Base-by-base conservation (phyloP, 2,888 invertebrate genomes). In the Campoplex nolae region DNA sequence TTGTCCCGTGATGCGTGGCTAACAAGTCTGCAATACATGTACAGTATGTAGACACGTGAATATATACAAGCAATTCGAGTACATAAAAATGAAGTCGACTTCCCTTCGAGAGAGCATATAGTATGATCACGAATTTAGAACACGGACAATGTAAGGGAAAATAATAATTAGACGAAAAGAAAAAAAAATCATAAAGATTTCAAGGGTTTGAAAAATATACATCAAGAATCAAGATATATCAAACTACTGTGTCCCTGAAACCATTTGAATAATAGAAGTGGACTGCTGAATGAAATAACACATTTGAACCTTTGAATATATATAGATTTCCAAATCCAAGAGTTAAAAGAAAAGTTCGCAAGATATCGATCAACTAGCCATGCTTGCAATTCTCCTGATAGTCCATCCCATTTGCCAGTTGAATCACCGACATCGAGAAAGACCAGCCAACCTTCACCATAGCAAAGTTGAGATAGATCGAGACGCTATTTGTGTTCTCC, bases 351-450 rank as follows among this genome's bases (percentile, higher is more conserved):
- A 70, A 73, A 68, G 76, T 81, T 68, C 35, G 73, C 54, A 58
- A 80, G 80, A 51, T 68, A 77, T 86, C 80, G 76, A 77, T 73
- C 83, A 86, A 73, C 76, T 73, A 80, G 80, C 71, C 32, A 84
- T 68, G 71, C 80, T 67, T 2, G 83, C 45, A 73, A 48, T 76
- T 84, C 76, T 67, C 73, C 54, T 35, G 70, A 54, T 54, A 71
- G 83, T 83, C 83, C 68, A 65, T 76, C 70, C 80, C 86, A 76
- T 77, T 84, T 56, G 65, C 58, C 54, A 62, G 56, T 73, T 58
- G 42, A 62, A 77, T 38, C 71, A 62, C 8, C 35, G 48, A 11
- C 42, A 75, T 56, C 81, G 54, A 42, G 71, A 58, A 74, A 74
- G 35, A 48, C 45, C 73, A 35, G 32, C 56, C n/a, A 62, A 58